These are phyloP conservation scores for Oriolus oriolus DNA, from an alignment of 2,113 vertebrate species.

Conservation along the genomic window DNA sequence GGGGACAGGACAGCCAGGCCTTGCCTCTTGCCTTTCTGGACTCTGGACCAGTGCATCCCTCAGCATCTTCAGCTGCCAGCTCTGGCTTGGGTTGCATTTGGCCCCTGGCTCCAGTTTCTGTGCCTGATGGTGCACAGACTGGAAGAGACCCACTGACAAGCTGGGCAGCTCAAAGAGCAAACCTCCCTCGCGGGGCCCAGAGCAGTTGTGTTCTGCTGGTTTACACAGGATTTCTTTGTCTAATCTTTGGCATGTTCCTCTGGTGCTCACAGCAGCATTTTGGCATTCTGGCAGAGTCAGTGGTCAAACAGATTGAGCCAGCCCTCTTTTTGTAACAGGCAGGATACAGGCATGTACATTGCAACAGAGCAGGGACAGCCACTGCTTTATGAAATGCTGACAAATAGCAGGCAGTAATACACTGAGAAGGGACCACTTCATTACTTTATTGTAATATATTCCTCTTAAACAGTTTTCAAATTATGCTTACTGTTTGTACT, in stretches of 20 bases:
- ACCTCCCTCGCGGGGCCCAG: background rate
- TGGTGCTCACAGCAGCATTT: background rate
- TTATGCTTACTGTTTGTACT: background rate
- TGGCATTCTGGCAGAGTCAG: background rate
- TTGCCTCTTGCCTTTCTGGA: background rate
- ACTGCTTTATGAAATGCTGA: background rate
- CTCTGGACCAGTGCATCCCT: background rate
- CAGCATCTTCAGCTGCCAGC: background rate
- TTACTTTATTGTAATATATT: background rate
- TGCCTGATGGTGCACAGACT: background rate
- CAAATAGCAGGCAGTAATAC: background rate
- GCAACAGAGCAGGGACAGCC: background rate
- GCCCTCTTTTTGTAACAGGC: background rate
- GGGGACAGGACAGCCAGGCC: background rate
- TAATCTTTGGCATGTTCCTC: background rate
- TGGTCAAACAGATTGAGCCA: background rate
- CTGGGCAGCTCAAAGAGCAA: background rate
- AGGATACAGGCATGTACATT: background rate
- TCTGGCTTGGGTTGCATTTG: background rate
- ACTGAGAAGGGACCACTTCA: background rate
- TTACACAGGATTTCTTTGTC: background rate
- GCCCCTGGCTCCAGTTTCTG: rapidly evolving
- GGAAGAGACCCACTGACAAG: background rate
- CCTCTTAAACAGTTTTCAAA: background rate
- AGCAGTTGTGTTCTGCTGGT: background rate